phyloP scores from a whole-genome alignment of 1,140 invertebrate species.

The Brachionus sp. region DNA sequence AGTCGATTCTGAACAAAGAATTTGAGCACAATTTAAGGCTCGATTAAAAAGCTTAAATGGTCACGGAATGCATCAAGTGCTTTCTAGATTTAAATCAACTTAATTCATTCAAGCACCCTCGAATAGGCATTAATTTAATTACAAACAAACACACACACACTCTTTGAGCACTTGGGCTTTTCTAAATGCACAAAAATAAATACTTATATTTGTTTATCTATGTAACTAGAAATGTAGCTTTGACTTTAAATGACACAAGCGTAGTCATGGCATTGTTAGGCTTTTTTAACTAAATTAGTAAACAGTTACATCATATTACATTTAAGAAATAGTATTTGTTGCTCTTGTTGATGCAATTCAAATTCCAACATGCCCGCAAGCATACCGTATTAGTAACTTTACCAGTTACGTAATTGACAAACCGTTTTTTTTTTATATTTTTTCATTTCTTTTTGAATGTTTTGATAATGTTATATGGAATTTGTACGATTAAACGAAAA shows the following conservation, averaged over 20 bases:
- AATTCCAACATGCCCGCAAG: conserved; percentile 23
- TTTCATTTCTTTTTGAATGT: not conserved
- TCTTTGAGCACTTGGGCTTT: not conserved
- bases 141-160: not conserved
- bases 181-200: not conserved
- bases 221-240: not conserved
- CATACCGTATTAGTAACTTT: conserved; percentile 5
- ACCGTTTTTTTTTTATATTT: not conserved
- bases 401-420: not conserved
- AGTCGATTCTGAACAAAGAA: not conserved
- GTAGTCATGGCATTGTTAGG: conserved; percentile 6
- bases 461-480: conserved; percentile 37
- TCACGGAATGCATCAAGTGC: not conserved
- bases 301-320: conserved; percentile 42
- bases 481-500: conserved; percentile 17
- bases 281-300: not conserved
- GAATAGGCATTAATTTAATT: conserved; percentile 4
- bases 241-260: not conserved
- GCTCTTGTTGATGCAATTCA: not conserved
- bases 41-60: not conserved
- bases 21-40: not conserved
- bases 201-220: not conserved
- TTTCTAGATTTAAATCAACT: not conserved
- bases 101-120: not conserved
- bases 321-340: not conserved